These are phyloP conservation scores for Prunella fulvescens DNA, from an alignment of 2,113 vertebrate genomes.

Conservation along the genomic window DNA sequence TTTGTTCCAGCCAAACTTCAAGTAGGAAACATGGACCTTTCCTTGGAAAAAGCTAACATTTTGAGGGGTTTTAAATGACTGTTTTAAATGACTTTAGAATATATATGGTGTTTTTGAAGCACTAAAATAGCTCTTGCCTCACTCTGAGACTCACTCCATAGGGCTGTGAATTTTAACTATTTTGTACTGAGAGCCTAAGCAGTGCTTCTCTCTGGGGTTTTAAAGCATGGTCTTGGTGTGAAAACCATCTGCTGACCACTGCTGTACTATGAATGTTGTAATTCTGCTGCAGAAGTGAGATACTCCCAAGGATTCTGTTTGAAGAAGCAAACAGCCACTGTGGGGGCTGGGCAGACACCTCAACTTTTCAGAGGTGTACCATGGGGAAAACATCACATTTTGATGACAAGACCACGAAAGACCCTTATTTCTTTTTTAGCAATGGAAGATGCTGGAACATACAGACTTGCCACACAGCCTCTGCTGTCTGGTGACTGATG, in stretches of 20 bases:
- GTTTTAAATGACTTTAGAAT: too few species aligned
- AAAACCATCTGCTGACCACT: background rate
- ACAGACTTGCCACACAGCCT: background rate
- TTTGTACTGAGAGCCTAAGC: background rate
- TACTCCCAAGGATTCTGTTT: background rate
- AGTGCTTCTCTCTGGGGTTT: background rate
- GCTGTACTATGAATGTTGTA: background rate
- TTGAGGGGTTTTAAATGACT: rapidly evolving
- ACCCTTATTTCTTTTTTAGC: background rate
- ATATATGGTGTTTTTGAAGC: background rate
- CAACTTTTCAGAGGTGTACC: background rate
- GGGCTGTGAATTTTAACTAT: rapidly evolving
- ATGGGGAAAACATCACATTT: rapidly evolving
- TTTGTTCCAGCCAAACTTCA: background rate
- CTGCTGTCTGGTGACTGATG: background rate
- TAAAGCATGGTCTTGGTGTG: background rate
- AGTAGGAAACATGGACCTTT: background rate
- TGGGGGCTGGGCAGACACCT: rapidly evolving
- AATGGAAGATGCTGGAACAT: background rate
- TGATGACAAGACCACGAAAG: background rate
- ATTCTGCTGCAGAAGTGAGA: background rate
- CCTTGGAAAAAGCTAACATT: background rate
- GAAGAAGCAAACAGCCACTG: background rate
- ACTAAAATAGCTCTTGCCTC: background rate
- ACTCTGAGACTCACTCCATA: background rate